These are phyloP conservation scores for Coendou prehensilis DNA, from an alignment of 2,797 vertebrate species.

Conservation along the genomic window DNA sequence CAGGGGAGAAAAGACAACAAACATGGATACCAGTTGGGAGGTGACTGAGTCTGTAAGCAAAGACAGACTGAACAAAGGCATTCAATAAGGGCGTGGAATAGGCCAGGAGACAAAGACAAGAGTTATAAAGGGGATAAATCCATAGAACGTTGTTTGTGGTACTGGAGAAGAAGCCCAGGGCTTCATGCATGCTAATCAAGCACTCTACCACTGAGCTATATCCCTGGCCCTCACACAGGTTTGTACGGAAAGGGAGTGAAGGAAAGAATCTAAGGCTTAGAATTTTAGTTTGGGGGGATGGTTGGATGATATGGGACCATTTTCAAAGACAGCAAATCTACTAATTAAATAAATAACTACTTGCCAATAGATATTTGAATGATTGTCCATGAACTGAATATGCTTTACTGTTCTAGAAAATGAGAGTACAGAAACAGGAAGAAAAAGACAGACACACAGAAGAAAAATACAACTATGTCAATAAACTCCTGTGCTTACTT, in stretches of 20 bases:
- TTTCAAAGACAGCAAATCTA: not conserved
- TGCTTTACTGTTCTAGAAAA: constrained; percentile 15
- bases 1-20: constrained; percentile 3
- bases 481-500: constrained; percentile 24
- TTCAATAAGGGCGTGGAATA: not conserved
- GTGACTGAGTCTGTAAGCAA: not conserved
- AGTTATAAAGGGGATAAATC: constrained; percentile 18
- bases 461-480: not conserved
- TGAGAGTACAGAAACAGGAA: not conserved
- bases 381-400: constrained; percentile 44
- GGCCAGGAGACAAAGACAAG: not conserved
- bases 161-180: not conserved
- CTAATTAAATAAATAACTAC: constrained; percentile 57
- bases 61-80: constrained; percentile 19
- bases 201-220: not conserved
- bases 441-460: not conserved
- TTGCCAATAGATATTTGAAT: constrained; percentile 3
- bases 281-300: constrained; percentile 46
- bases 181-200: not conserved
- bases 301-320: not conserved
- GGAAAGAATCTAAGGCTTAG: not conserved
- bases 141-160: not conserved
- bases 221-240: not conserved
- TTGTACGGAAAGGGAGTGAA: constrained; percentile 1
- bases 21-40: not conserved